phyloP scores from a whole-genome alignment of 2,888 invertebrate genomes.

The Amblyteles armatorius region DNA sequence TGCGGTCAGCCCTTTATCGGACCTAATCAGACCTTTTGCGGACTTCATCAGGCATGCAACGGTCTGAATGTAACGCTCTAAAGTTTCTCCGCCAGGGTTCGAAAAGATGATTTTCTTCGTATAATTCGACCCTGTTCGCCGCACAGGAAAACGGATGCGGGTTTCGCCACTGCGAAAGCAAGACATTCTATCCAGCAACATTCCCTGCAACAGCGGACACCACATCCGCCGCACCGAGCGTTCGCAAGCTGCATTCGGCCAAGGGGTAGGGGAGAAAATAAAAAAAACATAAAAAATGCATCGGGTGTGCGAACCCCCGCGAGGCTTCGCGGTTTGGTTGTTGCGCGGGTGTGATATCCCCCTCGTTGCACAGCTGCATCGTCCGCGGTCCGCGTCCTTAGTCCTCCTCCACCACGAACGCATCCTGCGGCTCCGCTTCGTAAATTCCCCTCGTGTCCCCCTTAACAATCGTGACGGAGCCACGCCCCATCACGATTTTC shows the following conservation, averaged over 20 bases:
- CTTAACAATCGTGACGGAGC: conserved; percentile 12
- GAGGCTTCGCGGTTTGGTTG: conserved; percentile 8
- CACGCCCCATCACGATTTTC: conserved; percentile 63
- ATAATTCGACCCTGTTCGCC: neutral
- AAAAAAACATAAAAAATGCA: neutral
- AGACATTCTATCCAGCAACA: neutral
- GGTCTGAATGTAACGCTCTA: neutral
- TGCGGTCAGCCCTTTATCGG: neutral
- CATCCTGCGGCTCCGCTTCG: conserved; percentile 28
- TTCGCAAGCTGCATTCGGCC: neutral
- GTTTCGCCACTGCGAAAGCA: neutral
- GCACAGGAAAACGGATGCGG: neutral
- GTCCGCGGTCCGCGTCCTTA: conserved; percentile 30
- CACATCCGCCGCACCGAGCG: neutral
- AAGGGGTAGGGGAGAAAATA: neutral
- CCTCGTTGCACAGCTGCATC: conserved; percentile 50
- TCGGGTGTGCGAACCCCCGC: conserved; percentile 4
- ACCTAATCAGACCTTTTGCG: neutral
- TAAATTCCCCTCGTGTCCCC: conserved; percentile 42
- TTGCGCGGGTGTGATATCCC: conserved; percentile 19
- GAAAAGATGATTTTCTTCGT: neutral
- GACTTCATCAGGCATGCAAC: neutral
- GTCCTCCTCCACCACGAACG: conserved; percentile 26
- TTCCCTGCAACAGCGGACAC: neutral
- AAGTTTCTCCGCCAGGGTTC: neutral